Base-by-base conservation (phyloP, 2,797 vertebrate genomes). In the Muraenolepis orangiensis region DNA sequence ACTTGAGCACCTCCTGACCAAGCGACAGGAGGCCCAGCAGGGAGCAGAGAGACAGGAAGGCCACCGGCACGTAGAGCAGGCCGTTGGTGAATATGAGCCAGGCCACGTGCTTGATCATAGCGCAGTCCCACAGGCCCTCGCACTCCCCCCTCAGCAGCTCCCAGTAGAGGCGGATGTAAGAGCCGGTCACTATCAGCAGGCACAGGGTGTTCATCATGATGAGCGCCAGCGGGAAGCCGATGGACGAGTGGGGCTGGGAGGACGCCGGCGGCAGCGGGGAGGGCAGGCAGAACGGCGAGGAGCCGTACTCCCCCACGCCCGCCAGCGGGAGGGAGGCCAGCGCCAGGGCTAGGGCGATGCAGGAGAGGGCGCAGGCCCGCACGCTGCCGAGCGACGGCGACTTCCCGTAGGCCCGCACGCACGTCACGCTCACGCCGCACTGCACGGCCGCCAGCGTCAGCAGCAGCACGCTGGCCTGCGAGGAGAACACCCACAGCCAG, bases 51-150 rank as follows among this genome's bases (percentile, higher is more conserved):
- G 95, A 96, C 74, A 98, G 94, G 91, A 98, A 98, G 82, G 96
- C 97, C 81, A 98, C 96, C 0, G 97, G 97, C 66, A 97, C 95
- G 84, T 97, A 97, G 16, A 99, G 96, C 34, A 98, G 93, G 74
- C 97, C 96, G 28, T 98, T 96, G 66, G 95, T 95, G 79, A 99
- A 96, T 91, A 98, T 97, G 75, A 99, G 93, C 96, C 96, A 96
- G 84, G 96, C 96, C 69, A 98, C 94, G 0, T 98, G 97, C 89
- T 97, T 95, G 85, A 96, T 95, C 95, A 98, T 96, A 81, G 95
- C 93, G 0, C 96, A 96, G 89, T 98, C 97, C 96, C 96, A 96
- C 85, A 95, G 90, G 5, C 95, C 94, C 46, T 96, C 93, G 12
- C 95, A 94, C 79, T 96, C 95, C 0, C 95, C 95, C 42, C 95